phyloP scores from a whole-genome alignment of 2,888 invertebrate genomes.

The Polydesmus complanatus region DNA sequence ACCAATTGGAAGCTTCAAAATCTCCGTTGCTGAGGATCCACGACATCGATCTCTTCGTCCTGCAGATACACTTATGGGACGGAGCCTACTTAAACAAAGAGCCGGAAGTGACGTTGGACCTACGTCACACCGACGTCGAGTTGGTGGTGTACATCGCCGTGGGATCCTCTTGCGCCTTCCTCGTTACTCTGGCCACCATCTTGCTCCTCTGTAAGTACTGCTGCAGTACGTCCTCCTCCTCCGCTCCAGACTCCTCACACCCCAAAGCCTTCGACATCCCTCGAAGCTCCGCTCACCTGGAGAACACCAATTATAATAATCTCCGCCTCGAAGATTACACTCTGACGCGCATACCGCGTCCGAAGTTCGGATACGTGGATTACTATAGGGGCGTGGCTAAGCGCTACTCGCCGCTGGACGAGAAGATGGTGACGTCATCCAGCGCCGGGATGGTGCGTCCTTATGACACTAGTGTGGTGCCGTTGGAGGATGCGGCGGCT shows the following conservation, averaged over 20 bases:
- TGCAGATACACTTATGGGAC: slow-evolving; percentile 7
- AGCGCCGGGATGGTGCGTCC: slow-evolving; percentile 20
- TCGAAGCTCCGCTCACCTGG: background rate
- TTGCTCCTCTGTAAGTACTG: slow-evolving; percentile 21
- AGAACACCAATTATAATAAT: slow-evolving; percentile 14
- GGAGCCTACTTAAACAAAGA: slow-evolving; percentile 4
- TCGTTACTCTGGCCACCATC: slow-evolving; percentile 18
- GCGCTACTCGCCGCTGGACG: slow-evolving; percentile 20
- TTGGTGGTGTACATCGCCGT: slow-evolving; percentile 20
- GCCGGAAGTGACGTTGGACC: slow-evolving; percentile 11
- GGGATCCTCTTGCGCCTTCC: slow-evolving; percentile 20
- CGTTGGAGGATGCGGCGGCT: slow-evolving; percentile 20
- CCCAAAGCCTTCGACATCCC: slow-evolving; percentile 15
- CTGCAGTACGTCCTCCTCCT: background rate
- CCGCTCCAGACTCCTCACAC: slow-evolving; percentile 7
- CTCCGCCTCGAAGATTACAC: slow-evolving; percentile 23
- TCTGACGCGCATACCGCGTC: slow-evolving; percentile 21
- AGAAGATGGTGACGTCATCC: slow-evolving; percentile 13
- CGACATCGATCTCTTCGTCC: slow-evolving; percentile 7
- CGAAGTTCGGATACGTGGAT: slow-evolving; percentile 20
- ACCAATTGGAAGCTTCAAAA: slow-evolving; percentile 3
- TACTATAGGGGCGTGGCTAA: slow-evolving; percentile 18
- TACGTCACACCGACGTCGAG: slow-evolving; percentile 19
- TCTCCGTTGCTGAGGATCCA: background rate
- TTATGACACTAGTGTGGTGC: slow-evolving; percentile 22